These are phyloP conservation scores for Notothenia rossii DNA, from an alignment of 2,113 vertebrate genomes.

Conservation along the genomic window DNA sequence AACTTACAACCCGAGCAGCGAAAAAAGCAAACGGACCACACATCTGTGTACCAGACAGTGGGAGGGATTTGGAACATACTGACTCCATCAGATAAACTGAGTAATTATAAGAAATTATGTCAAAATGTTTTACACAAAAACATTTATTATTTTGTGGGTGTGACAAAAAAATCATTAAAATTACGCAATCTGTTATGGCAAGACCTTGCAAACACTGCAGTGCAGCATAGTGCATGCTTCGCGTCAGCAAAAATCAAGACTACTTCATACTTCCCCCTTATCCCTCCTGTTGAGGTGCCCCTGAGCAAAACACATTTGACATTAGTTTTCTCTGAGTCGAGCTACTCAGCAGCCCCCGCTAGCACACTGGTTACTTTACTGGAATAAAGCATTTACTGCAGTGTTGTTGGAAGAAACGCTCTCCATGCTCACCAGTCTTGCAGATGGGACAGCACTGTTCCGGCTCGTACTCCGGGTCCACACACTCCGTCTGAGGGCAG, in stretches of 20 bases:
- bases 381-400: not conserved
- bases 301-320: slow-evolving; percentile 51
- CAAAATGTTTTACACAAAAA: slow-evolving; percentile 18
- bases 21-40: slow-evolving; percentile 10
- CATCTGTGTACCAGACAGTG: slow-evolving; percentile 1
- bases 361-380: not conserved
- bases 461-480: slow-evolving; percentile 97
- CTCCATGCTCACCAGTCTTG: slow-evolving; percentile 90
- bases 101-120: slow-evolving; percentile 21
- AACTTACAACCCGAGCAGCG: slow-evolving; percentile 23
- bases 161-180: slow-evolving; percentile 12
- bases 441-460: slow-evolving; percentile 99
- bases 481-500: slow-evolving; percentile 97
- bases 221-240: slow-evolving; percentile 39
- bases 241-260: slow-evolving; percentile 38
- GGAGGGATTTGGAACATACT: not conserved
- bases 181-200: slow-evolving; percentile 2
- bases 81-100: slow-evolving; percentile 19
- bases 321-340: slow-evolving; percentile 1
- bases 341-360: not conserved
- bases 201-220: slow-evolving; percentile 39
- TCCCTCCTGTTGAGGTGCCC: slow-evolving; percentile 52
- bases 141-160: not conserved
- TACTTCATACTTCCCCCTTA: slow-evolving; percentile 39
- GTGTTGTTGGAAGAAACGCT: not conserved